Conservation (phyloP, 2,113 vertebrate genomes). For the Pelodiscus sinensis region DNA sequence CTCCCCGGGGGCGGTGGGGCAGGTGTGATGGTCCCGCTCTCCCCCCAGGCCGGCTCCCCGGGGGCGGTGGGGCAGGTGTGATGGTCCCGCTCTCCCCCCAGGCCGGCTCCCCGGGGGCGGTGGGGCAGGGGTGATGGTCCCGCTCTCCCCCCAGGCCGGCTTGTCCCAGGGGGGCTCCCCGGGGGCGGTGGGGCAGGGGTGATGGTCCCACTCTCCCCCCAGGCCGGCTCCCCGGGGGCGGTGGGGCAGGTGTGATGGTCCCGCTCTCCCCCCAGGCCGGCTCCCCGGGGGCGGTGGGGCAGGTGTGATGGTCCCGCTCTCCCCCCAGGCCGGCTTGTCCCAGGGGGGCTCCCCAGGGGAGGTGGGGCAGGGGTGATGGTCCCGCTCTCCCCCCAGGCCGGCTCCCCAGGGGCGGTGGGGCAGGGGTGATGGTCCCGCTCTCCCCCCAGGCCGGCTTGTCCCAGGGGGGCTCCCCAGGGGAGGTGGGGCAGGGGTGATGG, state of each 20-base stretch:
- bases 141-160: neutral
- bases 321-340: neutral
- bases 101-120: too few relatives aligned
- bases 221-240: neutral
- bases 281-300: accelerated
- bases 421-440: too few relatives aligned
- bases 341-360: neutral
- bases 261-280: too few relatives aligned
- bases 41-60: neutral
- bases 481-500: accelerated
- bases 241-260: too few relatives aligned
- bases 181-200: neutral
- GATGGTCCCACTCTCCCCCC: neutral
- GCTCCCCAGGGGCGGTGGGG: accelerated
- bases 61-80: accelerated
- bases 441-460: too few relatives aligned
- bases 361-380: neutral
- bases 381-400: neutral
- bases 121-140: too few relatives aligned
- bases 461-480: neutral
- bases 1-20: too few relatives aligned
- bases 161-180: neutral
- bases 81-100: too few relatives aligned
- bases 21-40: neutral
- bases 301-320: too few relatives aligned